Evolutionary conservation across 2,888 invertebrate species (phyloP).

Genomic region (Trachelus troglodyta): DNA sequence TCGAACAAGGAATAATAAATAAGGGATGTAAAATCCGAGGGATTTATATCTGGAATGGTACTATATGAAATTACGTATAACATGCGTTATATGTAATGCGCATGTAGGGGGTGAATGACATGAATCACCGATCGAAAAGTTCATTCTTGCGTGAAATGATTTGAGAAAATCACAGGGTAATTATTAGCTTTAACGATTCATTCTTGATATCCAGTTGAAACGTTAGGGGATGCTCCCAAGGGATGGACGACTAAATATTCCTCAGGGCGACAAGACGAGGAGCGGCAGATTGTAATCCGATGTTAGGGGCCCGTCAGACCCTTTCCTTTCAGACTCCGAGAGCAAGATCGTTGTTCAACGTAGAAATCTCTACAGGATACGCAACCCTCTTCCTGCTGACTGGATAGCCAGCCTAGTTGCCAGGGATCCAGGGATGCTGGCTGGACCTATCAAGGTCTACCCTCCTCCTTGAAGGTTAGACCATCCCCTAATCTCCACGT

Average conservation of each 20-base stretch:
- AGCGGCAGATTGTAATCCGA: slow-evolving; percentile 8
- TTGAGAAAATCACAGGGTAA: slow-evolving; percentile 40
- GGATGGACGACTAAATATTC: not conserved
- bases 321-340: not conserved
- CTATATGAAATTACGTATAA: slow-evolving; percentile 17
- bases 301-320: not conserved
- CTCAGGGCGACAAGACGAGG: not conserved
- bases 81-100: too few species aligned
- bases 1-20: slow-evolving; percentile 3
- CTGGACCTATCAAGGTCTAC: slow-evolving; percentile 8
- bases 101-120: too few species aligned
- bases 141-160: not conserved
- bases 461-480: slow-evolving; percentile 32
- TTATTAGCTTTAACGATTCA: slow-evolving; percentile 59
- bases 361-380: too few species aligned
- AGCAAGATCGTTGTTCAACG: slow-evolving; percentile 12
- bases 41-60: slow-evolving; percentile 13
- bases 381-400: too few species aligned
- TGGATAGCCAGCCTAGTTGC: too few species aligned
- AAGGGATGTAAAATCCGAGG: not conserved
- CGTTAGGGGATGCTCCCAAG: slow-evolving; percentile 1
- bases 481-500: slow-evolving; percentile 43
- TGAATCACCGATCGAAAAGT: too few species aligned
- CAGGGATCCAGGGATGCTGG: too few species aligned
- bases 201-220: slow-evolving; percentile 17